phyloP scores from a whole-genome alignment of 1,140 invertebrate genomes.

The Trichoplusia ni region DNA sequence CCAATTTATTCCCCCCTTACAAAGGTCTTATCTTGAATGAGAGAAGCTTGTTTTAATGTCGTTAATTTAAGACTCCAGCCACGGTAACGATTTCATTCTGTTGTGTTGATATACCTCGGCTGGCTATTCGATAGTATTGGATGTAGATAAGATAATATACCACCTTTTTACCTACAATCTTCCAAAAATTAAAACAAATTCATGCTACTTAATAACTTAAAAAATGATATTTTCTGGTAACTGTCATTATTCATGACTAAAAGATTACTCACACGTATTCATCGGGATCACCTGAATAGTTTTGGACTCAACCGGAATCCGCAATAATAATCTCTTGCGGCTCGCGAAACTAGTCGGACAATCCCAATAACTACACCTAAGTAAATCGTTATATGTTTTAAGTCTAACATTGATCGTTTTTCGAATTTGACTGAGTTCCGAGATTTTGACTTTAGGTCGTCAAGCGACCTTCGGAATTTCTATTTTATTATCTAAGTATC shows the following conservation, averaged over 20 bases:
- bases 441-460: too few species aligned
- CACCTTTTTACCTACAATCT: neutral
- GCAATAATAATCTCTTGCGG: too few species aligned
- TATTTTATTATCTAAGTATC: too few species aligned
- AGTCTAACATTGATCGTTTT: too few species aligned
- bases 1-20: conserved; percentile 64
- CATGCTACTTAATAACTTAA: neutral
- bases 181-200: neutral
- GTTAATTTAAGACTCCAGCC: conserved; percentile 61
- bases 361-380: too few species aligned
- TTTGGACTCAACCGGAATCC: too few species aligned
- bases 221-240: neutral
- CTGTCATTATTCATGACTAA: neutral
- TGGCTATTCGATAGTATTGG: conserved; percentile 29
- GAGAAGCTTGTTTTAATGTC: conserved; percentile 70
- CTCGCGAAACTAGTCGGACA: too few species aligned
- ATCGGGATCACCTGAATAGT: too few species aligned
- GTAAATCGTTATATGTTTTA: too few species aligned
- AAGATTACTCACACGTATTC: too few species aligned
- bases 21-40: conserved; percentile 71
- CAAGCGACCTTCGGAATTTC: too few species aligned
- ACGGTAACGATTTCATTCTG: conserved; percentile 66
- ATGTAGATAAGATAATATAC: conserved; percentile 23
- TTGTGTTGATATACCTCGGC: conserved; percentile 34
- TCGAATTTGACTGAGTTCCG: too few species aligned